phyloP scores from a whole-genome alignment of 2,888 invertebrate species.

The Acrobasis consociella region DNA sequence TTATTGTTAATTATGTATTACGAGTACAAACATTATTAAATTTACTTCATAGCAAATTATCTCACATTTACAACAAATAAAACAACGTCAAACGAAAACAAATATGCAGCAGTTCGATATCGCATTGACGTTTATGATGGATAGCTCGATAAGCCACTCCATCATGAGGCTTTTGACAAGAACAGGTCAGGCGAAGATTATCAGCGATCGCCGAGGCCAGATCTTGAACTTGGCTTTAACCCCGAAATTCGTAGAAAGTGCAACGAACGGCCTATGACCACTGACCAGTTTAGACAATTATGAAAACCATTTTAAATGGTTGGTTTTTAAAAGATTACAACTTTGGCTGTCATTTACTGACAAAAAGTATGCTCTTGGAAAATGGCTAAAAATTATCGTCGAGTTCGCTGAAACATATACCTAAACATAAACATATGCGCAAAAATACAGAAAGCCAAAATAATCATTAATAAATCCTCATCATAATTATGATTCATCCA shows the following conservation, averaged over 20 bases:
- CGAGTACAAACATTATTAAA: too few relatives aligned
- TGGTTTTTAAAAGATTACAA: too few relatives aligned
- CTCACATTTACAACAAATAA: background rate
- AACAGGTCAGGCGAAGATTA: constrained; percentile 20
- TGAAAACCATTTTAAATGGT: background rate
- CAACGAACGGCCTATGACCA: background rate
- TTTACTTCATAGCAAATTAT: too few relatives aligned
- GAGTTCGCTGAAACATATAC: too few relatives aligned
- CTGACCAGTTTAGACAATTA: background rate
- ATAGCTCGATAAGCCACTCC: constrained; percentile 19
- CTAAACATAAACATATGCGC: too few relatives aligned
- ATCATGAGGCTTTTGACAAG: constrained; percentile 20
- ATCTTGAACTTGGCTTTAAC: constrained; percentile 24
- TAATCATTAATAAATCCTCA: too few relatives aligned
- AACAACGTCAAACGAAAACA: background rate
- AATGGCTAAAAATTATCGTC: too few relatives aligned
- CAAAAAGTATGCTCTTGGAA: too few relatives aligned
- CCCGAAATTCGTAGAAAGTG: constrained; percentile 21
- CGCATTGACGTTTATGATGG: constrained; percentile 20
- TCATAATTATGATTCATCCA: too few relatives aligned
- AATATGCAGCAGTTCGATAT: constrained; percentile 13
- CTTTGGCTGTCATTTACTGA: too few relatives aligned
- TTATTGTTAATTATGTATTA: too few relatives aligned
- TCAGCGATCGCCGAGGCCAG: background rate
- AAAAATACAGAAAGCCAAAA: too few relatives aligned